phyloP scores from a whole-genome alignment of 2,113 vertebrate species.

The Aptenodytes patagonicus region DNA sequence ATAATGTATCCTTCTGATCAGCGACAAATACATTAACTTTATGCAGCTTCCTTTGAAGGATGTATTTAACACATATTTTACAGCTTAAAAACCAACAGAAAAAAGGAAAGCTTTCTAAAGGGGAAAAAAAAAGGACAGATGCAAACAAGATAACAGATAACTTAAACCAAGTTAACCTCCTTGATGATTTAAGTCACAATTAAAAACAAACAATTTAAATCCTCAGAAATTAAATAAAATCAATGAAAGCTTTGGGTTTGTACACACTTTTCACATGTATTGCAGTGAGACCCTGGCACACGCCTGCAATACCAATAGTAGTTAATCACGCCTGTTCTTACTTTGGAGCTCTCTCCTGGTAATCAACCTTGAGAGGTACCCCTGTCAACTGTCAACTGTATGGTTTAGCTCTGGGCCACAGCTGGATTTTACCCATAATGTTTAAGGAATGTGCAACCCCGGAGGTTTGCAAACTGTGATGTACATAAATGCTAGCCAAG shows the following conservation, averaged over 20 bases:
- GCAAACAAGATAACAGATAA: neutral
- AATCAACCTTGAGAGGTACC: neutral
- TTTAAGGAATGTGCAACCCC: neutral
- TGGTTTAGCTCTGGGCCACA: neutral
- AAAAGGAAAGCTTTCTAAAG: neutral
- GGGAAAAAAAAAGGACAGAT: neutral
- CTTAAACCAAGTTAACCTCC: neutral
- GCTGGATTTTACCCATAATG: neutral
- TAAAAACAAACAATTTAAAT: neutral
- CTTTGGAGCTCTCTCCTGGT: neutral
- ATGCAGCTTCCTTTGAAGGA: neutral
- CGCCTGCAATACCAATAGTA: rapidly evolving
- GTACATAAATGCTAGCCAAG: neutral
- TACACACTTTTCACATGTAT: neutral
- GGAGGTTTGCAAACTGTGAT: neutral
- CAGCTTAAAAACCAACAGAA: neutral
- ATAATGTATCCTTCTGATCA: neutral
- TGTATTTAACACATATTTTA: neutral
- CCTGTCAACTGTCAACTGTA: neutral
- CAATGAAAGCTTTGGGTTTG: neutral
- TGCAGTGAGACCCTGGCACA: neutral
- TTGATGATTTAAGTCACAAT: neutral
- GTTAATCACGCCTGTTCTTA: neutral
- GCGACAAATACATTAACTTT: neutral
- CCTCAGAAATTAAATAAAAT: neutral